A percentile compares a stretch with the other conserved stretches of the same genome.
phyloP scores from a whole-genome alignment of 2,888 invertebrate genomes.

The Drosophila affinis region DNA sequence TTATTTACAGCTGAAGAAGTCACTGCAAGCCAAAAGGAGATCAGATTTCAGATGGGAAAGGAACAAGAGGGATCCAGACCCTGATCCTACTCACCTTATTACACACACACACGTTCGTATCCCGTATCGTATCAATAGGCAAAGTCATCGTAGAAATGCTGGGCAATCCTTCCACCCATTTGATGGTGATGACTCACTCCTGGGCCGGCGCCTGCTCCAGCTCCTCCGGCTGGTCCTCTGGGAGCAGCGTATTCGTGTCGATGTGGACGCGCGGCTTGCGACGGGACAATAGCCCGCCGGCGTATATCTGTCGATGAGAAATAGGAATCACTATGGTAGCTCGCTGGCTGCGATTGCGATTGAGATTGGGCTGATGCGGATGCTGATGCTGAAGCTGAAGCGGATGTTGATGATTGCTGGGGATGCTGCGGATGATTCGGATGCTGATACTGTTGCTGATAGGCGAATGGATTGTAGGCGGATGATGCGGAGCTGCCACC shows the following conservation, averaged over 20 bases:
- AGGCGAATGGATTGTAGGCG: conserved; percentile 73
- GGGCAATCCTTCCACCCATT: conserved; percentile 73
- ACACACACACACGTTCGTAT: conserved; percentile 42
- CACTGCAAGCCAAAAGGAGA: conserved; percentile 47
- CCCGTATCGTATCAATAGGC: conserved; percentile 70
- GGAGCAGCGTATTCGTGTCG: conserved; percentile 77
- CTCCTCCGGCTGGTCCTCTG: conserved; percentile 53
- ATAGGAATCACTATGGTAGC: conserved; percentile 82
- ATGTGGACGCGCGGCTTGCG: conserved; percentile 73
- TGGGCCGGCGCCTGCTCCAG: conserved; percentile 21
- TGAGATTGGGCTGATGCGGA: conserved; percentile 57
- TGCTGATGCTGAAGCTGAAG: conserved; percentile 51
- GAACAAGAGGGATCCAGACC: no score
- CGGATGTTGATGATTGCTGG: conserved; percentile 38
- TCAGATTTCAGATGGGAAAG: neutral
- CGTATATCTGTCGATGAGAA: conserved; percentile 84
- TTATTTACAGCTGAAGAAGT: conserved; percentile 76
- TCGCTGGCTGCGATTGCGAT: conserved; percentile 62
- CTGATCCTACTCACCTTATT: conserved; percentile 24
- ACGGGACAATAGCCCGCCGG: conserved; percentile 79
- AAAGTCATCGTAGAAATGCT: conserved; percentile 82
- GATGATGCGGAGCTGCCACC: neutral
- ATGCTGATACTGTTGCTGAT: conserved; percentile 53
- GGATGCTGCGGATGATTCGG: conserved; percentile 42
- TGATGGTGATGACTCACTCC: conserved; percentile 38